phyloP scores from a whole-genome alignment of 2,113 vertebrate genomes.

The Seriola aureovittata region DNA sequence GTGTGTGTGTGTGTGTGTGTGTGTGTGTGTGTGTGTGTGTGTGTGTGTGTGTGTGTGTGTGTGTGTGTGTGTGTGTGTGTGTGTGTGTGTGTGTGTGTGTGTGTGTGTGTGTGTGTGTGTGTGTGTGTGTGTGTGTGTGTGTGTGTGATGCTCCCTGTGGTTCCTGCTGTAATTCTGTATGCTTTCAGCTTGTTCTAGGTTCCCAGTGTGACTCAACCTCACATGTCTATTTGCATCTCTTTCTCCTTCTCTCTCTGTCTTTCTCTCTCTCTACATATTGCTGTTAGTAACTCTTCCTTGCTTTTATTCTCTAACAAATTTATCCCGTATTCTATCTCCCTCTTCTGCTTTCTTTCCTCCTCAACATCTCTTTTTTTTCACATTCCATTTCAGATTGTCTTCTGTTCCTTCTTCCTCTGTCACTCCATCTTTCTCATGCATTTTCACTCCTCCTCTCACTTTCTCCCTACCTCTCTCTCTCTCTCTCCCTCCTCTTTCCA shows the following conservation, averaged over 20 bases:
- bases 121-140: slow-evolving; percentile 32
- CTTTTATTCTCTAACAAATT: slow-evolving; percentile 39
- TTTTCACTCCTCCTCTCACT: slow-evolving; percentile 25
- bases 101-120: slow-evolving; percentile 7
- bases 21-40: slow-evolving; percentile 32
- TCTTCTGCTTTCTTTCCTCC: slow-evolving; percentile 30
- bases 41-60: slow-evolving; percentile 2
- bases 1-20: slow-evolving; percentile 32
- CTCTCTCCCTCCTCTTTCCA: slow-evolving; percentile 36
- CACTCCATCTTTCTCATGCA: slow-evolving; percentile 26
- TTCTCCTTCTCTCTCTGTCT: slow-evolving; percentile 1
- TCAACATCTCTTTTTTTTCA: slow-evolving; percentile 8
- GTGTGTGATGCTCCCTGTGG: slow-evolving; percentile 44
- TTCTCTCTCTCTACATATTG: slow-evolving; percentile 32
- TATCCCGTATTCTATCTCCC: background rate
- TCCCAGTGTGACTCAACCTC: slow-evolving; percentile 79
- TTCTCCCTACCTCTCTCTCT: background rate
- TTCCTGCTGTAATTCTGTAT: slow-evolving; percentile 62
- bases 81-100: slow-evolving; percentile 25
- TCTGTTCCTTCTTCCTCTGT: slow-evolving; percentile 31
- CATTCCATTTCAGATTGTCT: slow-evolving; percentile 39
- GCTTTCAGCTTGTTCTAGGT: slow-evolving; percentile 70
- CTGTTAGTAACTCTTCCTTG: slow-evolving; percentile 35
- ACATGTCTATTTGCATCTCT: slow-evolving; percentile 70
- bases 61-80: slow-evolving; percentile 35